A percentile compares a stretch with the other conserved stretches of the same genome.
phyloP scores from a whole-genome alignment of 2,888 invertebrate genomes.

The Lasioglossum vierecki region DNA sequence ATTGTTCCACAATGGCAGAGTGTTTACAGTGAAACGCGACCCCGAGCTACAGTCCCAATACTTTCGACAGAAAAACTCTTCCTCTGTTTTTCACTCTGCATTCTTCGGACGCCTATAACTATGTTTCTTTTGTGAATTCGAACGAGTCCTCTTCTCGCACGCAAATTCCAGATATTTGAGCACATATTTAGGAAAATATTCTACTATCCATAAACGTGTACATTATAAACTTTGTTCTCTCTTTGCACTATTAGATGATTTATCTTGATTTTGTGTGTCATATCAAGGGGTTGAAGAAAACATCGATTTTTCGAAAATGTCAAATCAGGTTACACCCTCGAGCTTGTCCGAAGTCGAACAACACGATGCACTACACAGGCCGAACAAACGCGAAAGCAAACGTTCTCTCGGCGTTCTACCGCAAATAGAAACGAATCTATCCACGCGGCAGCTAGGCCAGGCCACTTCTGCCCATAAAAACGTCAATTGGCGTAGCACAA shows the following conservation, averaged over 20 bases:
- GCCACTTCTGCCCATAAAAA: background rate
- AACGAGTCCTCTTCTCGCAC: too few species aligned
- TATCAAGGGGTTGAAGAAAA: too few species aligned
- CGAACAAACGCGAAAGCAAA: background rate
- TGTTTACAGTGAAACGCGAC: background rate
- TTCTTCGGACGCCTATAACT: background rate
- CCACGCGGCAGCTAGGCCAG: background rate
- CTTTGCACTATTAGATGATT: too few species aligned
- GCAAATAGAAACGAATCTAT: background rate
- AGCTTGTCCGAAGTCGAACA: background rate
- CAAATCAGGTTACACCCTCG: background rate
- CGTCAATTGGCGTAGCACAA: constrained; percentile 7
- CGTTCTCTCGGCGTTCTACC: background rate
- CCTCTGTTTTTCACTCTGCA: background rate
- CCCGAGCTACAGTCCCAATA: background rate
- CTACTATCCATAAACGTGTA: too few species aligned
- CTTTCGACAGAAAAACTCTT: background rate
- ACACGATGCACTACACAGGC: background rate
- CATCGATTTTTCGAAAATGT: background rate
- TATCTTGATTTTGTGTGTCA: too few species aligned
- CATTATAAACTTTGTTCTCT: too few species aligned
- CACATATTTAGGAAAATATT: too few species aligned
- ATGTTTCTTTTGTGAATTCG: too few species aligned
- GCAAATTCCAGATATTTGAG: too few species aligned
- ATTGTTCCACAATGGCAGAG: background rate